Evolutionary conservation across 1,140 invertebrate genomes (phyloP).

Genomic region (Oscheius sp.): DNA sequence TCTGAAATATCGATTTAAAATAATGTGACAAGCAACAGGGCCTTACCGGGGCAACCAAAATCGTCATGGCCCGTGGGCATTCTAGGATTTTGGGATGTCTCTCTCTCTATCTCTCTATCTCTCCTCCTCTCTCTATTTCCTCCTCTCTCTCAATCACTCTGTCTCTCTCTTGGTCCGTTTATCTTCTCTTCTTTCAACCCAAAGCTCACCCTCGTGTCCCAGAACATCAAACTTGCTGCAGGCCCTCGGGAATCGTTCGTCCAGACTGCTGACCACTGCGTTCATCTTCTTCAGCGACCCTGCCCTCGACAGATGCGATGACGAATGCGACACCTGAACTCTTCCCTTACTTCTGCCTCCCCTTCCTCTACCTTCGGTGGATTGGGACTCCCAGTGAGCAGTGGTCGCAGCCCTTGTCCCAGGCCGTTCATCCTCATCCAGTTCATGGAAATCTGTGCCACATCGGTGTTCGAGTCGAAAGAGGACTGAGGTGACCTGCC

Average conservation of each 20-base stretch:
- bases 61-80: too few species aligned
- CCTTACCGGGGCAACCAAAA: too few species aligned
- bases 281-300: constrained; percentile 29
- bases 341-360: too few species aligned
- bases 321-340: constrained; percentile 3
- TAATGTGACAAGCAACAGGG: too few species aligned
- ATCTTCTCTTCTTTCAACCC: background rate
- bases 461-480: constrained; percentile 48
- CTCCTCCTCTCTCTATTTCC: background rate
- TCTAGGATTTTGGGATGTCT: too few species aligned
- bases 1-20: too few species aligned
- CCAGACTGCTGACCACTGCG: constrained; percentile 1
- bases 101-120: background rate
- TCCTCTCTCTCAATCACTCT: background rate
- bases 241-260: background rate
- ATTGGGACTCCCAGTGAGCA: constrained; percentile 20
- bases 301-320: background rate
- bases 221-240: background rate
- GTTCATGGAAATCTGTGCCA: constrained; percentile 48
- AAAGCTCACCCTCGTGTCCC: background rate
- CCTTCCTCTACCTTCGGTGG: too few species aligned
- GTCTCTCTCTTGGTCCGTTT: background rate
- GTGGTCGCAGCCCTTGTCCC: constrained; percentile 21
- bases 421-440: constrained; percentile 45
- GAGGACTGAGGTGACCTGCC: constrained; percentile 46